These are phyloP conservation scores for Rhagonycha fulva DNA, from an alignment of 2,888 invertebrate species.

Conservation along the genomic window DNA sequence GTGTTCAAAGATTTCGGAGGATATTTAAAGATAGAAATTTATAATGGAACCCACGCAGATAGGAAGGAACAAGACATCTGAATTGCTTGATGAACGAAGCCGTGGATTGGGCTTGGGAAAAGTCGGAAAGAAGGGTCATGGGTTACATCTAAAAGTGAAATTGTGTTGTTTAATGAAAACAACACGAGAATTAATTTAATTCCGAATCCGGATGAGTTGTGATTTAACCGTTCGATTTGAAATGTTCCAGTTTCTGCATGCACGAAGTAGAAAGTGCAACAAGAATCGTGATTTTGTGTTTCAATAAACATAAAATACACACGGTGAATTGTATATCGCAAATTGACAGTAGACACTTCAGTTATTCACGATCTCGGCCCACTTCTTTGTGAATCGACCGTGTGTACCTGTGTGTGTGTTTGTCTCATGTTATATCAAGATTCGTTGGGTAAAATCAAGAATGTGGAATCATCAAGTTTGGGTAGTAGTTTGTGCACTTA, in stretches of 20 bases:
- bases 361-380: constrained; percentile 34
- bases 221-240: constrained; percentile 22
- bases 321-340: constrained; percentile 34
- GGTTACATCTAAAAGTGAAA: background rate
- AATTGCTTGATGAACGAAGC: too few relatives aligned
- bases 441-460: constrained; percentile 24
- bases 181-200: background rate
- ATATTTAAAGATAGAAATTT: too few relatives aligned
- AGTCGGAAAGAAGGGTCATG: background rate
- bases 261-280: constrained; percentile 36
- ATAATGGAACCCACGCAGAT: too few relatives aligned
- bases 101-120: too few relatives aligned
- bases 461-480: constrained; percentile 31
- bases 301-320: constrained; percentile 33
- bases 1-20: too few relatives aligned
- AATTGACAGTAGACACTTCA: constrained; percentile 34
- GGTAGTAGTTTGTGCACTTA: constrained; percentile 28
- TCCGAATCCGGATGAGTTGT: constrained; percentile 16
- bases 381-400: constrained; percentile 27
- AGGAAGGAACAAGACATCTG: too few relatives aligned
- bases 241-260: constrained; percentile 29
- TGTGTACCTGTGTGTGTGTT: constrained; percentile 7
- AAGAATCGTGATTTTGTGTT: constrained; percentile 30
- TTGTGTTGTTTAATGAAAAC: background rate
- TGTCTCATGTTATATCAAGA: constrained; percentile 20